Conservation (phyloP, 2,113 vertebrate species). For the Irena cyanogastra region DNA sequence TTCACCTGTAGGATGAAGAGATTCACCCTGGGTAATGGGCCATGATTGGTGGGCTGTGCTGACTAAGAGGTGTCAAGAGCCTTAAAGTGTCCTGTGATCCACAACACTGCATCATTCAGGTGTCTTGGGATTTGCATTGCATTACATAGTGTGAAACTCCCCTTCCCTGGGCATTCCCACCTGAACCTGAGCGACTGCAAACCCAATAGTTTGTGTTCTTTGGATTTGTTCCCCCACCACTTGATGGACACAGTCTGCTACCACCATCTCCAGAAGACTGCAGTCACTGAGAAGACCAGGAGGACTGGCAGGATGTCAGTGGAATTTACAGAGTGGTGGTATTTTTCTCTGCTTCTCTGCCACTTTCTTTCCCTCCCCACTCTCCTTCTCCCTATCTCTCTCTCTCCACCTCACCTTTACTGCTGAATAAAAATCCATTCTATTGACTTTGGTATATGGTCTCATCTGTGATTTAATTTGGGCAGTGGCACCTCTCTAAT, state of each 20-base stretch:
- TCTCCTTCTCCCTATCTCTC: not conserved
- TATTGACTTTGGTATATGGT: not conserved
- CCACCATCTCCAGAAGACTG: not conserved
- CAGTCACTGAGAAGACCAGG: rapidly evolving
- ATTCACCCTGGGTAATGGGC: not conserved
- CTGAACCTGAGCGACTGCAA: not conserved
- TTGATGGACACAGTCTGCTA: not conserved
- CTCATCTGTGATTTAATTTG: not conserved
- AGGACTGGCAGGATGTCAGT: rapidly evolving
- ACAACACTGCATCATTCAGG: rapidly evolving
- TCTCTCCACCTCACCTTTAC: not conserved
- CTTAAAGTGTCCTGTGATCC: not conserved
- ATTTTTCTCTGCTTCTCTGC: not conserved
- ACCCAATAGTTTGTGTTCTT: rapidly evolving
- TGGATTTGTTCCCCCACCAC: not conserved
- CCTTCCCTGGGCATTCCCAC: not conserved
- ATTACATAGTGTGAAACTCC: not conserved
- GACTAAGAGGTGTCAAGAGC: not conserved
- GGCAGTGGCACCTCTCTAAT: not conserved
- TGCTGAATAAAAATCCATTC: not conserved
- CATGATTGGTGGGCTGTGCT: rapidly evolving
- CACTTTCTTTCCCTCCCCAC: not conserved
- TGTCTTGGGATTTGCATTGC: no score
- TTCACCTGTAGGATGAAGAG: not conserved
- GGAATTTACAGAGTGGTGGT: not conserved